phyloP scores from a whole-genome alignment of 2,888 invertebrate species.

The Erannis defoliaria region DNA sequence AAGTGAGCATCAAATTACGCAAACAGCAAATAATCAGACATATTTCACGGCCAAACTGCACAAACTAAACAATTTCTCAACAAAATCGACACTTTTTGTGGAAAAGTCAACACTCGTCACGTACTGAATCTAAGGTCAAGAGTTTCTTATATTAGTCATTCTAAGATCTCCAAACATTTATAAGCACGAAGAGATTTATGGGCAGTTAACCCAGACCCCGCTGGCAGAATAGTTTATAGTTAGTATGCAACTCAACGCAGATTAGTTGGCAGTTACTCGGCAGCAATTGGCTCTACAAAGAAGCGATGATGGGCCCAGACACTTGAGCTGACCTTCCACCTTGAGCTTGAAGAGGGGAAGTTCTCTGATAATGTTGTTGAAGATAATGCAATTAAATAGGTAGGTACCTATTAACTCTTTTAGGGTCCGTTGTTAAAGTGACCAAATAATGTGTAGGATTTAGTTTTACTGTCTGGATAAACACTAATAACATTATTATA shows the following conservation, averaged over 20 bases:
- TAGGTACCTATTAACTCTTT: background rate
- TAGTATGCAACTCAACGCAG: conserved; percentile 18
- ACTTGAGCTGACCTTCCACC: conserved; percentile 60
- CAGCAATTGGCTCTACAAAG: conserved; percentile 68
- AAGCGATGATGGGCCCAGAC: conserved; percentile 67
- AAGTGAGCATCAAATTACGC: conserved; percentile 18
- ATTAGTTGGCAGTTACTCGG: conserved; percentile 31
- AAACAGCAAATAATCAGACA: conserved; percentile 19
- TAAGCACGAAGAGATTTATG: conserved; percentile 40
- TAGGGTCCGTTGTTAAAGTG: no score
- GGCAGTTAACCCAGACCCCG: conserved; percentile 67
- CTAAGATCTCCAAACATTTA: conserved; percentile 34
- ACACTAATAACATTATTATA: no score
- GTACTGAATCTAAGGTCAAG: conserved; percentile 33
- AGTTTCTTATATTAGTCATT: conserved; percentile 38
- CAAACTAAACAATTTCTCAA: conserved; percentile 29
- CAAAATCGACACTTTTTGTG: conserved; percentile 36
- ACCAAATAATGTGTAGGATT: no score
- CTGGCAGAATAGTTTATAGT: conserved; percentile 23
- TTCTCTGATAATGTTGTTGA: background rate
- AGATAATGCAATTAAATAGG: background rate
- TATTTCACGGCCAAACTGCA: conserved; percentile 6
- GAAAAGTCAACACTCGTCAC: conserved; percentile 29
- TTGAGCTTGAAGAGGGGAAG: conserved; percentile 44
- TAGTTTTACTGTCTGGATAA: no score